Conservation (phyloP, 1,140 invertebrate genomes). For the Physella acuta region DNA sequence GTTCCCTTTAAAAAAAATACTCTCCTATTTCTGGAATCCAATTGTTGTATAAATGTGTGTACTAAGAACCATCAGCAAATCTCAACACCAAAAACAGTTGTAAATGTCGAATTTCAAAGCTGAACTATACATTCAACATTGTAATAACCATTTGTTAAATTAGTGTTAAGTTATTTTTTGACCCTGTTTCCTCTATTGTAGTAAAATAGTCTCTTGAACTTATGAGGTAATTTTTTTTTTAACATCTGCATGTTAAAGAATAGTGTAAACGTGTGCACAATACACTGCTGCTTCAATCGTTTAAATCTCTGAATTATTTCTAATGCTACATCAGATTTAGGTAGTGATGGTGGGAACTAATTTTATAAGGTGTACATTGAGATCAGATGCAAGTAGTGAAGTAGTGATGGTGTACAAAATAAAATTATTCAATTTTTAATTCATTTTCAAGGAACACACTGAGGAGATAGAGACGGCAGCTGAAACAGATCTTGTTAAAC, state of each 20-base stretch:
- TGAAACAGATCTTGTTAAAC: constrained; percentile 39
- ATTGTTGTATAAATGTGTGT: not conserved
- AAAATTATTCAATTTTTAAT: not conserved
- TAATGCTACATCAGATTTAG: too few species aligned
- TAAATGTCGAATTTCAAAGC: too few species aligned
- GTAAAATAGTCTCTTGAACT: not conserved
- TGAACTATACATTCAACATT: not conserved
- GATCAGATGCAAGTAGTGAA: too few species aligned
- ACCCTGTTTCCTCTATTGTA: not conserved
- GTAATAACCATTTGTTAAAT: not conserved
- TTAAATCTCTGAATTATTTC: not conserved
- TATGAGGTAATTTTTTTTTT: not conserved
- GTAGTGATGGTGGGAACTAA: too few species aligned
- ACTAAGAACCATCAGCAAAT: too few species aligned
- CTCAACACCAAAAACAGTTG: not conserved
- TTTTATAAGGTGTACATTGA: too few species aligned
- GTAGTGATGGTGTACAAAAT: not conserved
- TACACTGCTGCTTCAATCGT: not conserved
- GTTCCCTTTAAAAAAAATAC: constrained; percentile 9
- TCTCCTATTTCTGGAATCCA: not conserved
- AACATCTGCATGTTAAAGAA: too few species aligned
- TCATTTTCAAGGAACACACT: constrained; percentile 47
- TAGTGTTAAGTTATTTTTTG: not conserved
- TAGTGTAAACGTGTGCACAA: not conserved
- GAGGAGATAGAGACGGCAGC: constrained; percentile 51